phyloP scores from a whole-genome alignment of 23 tunicate genomes.

The Pegea sp. region DNA sequence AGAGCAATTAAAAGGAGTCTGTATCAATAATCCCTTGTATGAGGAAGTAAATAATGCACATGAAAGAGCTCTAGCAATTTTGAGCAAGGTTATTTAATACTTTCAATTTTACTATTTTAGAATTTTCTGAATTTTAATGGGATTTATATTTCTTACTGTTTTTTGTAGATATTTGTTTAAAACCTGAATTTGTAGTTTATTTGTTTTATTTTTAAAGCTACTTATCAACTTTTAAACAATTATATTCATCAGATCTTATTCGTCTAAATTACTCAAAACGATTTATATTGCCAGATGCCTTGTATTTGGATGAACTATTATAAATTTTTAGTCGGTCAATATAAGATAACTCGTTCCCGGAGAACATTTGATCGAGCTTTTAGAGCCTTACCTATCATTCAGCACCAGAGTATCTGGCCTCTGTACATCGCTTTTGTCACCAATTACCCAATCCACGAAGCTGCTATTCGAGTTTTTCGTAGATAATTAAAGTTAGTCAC shows the following conservation, averaged over 20 bases:
- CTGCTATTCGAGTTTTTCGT: slow-evolving; percentile 66
- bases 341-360: slow-evolving; percentile 46
- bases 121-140: no score
- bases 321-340: slow-evolving; percentile 63
- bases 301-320: slow-evolving; percentile 96
- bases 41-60: slow-evolving; percentile 97
- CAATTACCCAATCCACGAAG: slow-evolving; percentile 63
- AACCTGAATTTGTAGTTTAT: no score
- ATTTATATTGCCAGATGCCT: slow-evolving; percentile 67
- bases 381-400: slow-evolving; percentile 83
- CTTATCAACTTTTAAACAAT: no score
- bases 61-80: slow-evolving; percentile 85
- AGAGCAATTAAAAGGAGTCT: slow-evolving; percentile 55
- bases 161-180: no score
- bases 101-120: no score
- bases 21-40: slow-evolving; percentile 34
- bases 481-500: slow-evolving; percentile 48
- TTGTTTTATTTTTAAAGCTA: no score
- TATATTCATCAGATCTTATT: no score
- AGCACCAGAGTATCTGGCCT: slow-evolving; percentile 88
- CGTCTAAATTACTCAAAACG: no score
- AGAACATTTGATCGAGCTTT: slow-evolving; percentile 92
- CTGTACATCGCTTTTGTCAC: slow-evolving; percentile 70
- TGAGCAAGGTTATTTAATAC: slow-evolving; percentile 74
- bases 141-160: no score